Conservation (phyloP, 2,113 vertebrate species). For the Petrocephalus microphthalmus region DNA sequence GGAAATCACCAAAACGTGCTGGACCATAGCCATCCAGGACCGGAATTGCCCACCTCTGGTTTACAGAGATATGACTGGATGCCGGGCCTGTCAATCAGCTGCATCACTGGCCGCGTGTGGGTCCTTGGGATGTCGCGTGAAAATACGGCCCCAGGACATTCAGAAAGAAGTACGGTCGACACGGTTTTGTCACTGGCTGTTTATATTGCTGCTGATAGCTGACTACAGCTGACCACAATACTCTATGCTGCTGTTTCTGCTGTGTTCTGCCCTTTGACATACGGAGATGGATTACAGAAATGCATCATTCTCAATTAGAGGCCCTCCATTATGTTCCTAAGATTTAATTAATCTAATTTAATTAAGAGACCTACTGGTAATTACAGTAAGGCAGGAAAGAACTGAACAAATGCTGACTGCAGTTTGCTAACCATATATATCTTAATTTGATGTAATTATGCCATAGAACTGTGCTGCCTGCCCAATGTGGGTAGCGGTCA, state of each 20-base stretch:
- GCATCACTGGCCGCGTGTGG: not conserved
- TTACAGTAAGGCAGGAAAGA: constrained; percentile 13
- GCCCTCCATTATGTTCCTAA: constrained; percentile 9
- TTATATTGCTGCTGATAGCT: not conserved
- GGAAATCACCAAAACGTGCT: too few species aligned
- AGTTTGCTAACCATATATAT: not conserved
- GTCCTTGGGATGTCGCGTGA: not conserved
- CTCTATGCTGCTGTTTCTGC: not conserved
- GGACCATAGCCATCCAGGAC: too few species aligned
- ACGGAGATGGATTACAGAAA: not conserved
- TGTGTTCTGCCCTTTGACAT: not conserved
- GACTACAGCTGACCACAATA: not conserved
- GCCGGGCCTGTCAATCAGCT: not conserved
- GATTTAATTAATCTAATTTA: not conserved
- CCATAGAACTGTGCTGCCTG: not conserved
- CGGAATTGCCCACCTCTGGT: too few species aligned
- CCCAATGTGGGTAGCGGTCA: not conserved
- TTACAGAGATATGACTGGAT: not conserved
- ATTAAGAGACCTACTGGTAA: constrained; percentile 1
- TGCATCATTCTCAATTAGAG: constrained; percentile 7
- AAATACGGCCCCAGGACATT: not conserved
- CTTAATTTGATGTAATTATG: not conserved
- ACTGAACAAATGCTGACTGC: not conserved
- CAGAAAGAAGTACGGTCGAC: not conserved
- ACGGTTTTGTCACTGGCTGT: too few species aligned